Evolutionary conservation across 2,888 invertebrate species (phyloP).

Genomic region (Itoplectis maculator): DNA sequence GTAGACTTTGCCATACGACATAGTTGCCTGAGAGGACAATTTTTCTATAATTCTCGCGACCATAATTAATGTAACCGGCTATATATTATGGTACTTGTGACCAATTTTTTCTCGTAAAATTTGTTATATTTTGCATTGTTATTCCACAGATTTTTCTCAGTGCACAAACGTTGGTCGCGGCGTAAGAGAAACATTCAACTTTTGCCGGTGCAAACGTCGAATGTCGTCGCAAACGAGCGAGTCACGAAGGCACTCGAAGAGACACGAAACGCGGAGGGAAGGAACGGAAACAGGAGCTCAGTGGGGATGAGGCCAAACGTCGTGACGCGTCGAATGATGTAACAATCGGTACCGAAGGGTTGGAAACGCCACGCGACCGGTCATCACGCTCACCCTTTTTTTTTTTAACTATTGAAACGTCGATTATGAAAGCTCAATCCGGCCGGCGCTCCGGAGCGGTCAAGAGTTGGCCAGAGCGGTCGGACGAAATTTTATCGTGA

Average conservation of each 20-base stretch:
- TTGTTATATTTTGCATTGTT: too few relatives aligned
- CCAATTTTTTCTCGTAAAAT: too few relatives aligned
- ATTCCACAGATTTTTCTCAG: too few relatives aligned
- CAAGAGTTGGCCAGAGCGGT: conserved; percentile 40
- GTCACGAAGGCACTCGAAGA: too few relatives aligned
- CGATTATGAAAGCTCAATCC: conserved; percentile 58
- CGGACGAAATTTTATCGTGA: conserved; percentile 55
- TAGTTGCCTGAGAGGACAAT: too few relatives aligned
- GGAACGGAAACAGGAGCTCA: neutral
- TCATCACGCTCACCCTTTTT: conserved; percentile 39
- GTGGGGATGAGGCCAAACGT: neutral
- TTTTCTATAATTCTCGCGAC: too few relatives aligned
- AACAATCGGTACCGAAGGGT: conserved; percentile 62
- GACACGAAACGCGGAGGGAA: neutral
- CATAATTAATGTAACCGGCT: too few relatives aligned
- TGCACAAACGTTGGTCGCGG: too few relatives aligned
- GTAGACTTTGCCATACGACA: too few relatives aligned
- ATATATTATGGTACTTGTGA: too few relatives aligned
- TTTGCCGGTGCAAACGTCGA: conserved; percentile 43
- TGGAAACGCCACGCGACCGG: conserved; percentile 57
- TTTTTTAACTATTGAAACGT: conserved; percentile 46
- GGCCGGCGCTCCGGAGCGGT: conserved; percentile 3
- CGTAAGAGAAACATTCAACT: neutral
- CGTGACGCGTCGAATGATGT: conserved; percentile 32
- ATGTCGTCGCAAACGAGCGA: too few relatives aligned